Conservation (phyloP, 2,113 vertebrate genomes). For the Actenoides lindsayi region DNA sequence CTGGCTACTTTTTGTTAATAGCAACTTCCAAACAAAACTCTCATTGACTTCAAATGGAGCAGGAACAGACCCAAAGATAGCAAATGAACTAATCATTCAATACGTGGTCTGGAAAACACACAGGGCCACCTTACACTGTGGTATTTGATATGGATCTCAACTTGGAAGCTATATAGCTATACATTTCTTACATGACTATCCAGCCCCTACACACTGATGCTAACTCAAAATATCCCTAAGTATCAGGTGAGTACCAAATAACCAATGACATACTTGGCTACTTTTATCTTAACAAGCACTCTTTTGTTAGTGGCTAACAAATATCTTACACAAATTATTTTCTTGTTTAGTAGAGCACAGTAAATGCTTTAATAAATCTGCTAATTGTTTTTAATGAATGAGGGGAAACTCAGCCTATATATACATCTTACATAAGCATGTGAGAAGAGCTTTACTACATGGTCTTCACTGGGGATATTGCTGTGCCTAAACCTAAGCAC, state of each 20-base stretch:
- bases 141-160: slow-evolving; percentile 49
- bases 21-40: slow-evolving; percentile 67
- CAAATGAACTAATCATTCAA: slow-evolving; percentile 66
- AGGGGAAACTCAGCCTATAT: neutral
- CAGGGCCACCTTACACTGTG: slow-evolving; percentile 37
- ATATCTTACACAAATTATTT: neutral
- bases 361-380: neutral
- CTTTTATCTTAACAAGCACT: neutral
- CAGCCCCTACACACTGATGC: neutral
- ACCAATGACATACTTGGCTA: neutral
- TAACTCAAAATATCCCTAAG: neutral
- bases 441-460: neutral
- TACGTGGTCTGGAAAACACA: slow-evolving; percentile 31
- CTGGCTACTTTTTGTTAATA: slow-evolving; percentile 60
- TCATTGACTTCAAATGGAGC: slow-evolving; percentile 63
- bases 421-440: neutral
- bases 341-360: neutral
- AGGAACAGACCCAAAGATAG: slow-evolving; percentile 69
- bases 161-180: slow-evolving; percentile 33
- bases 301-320: neutral
- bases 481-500: neutral
- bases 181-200: slow-evolving; percentile 20
- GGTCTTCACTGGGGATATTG: neutral
- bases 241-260: neutral
- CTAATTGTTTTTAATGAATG: neutral